A percentile compares a stretch with the other conserved stretches of the same genome.
Evolutionary conservation across 2,888 invertebrate species (phyloP).

Genomic region (Drosophila sordidapex): DNA sequence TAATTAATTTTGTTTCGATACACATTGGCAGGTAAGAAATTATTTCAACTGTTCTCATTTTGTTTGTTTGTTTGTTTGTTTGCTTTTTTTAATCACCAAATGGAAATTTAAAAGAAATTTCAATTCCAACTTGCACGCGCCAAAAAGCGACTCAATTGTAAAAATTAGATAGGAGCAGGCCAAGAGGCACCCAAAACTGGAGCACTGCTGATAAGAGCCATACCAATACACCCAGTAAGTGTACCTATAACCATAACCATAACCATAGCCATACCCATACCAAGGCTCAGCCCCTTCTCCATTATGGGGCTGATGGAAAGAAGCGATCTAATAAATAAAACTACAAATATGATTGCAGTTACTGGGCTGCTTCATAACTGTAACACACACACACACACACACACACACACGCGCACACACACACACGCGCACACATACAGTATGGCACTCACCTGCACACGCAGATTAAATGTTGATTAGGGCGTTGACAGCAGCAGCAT

Average conservation of each 20-base stretch:
- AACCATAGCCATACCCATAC: slow-evolving; percentile 1
- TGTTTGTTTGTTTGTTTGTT: slow-evolving; percentile 3
- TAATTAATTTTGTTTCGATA: slow-evolving; percentile 41
- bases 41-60: slow-evolving; percentile 26
- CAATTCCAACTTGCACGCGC: slow-evolving; percentile 26
- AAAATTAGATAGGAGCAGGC: slow-evolving; percentile 38
- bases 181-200: slow-evolving; percentile 39
- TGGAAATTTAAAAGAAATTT: slow-evolving; percentile 24
- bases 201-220: slow-evolving; percentile 53
- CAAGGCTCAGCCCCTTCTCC: background rate
- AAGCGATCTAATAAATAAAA: slow-evolving; percentile 56
- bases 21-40: slow-evolving; percentile 29
- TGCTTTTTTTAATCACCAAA: slow-evolving; percentile 47
- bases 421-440: background rate
- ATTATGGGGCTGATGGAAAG: slow-evolving; percentile 25
- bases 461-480: slow-evolving; percentile 49
- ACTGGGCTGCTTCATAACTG: background rate
- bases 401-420: background rate
- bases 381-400: background rate
- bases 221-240: background rate
- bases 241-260: background rate
- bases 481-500: slow-evolving; percentile 49
- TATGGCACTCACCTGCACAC: background rate
- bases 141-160: slow-evolving; percentile 22
- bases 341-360: slow-evolving; percentile 39